Evolutionary conservation across 1,140 invertebrate species (phyloP).

Genomic region (Anastrepha obliqua): DNA sequence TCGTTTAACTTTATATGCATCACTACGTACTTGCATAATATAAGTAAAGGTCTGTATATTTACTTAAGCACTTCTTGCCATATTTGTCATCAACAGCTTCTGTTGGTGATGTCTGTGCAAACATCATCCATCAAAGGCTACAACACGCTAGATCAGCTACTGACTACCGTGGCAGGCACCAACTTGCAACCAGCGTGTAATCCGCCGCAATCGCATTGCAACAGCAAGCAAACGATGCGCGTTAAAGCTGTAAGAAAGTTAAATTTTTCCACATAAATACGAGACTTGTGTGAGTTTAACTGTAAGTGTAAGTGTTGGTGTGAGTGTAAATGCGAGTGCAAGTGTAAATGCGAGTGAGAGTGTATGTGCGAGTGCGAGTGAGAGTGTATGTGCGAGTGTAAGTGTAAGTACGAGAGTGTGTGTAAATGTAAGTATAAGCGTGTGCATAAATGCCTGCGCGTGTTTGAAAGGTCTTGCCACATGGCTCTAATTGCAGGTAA

Average conservation of each 20-base stretch:
- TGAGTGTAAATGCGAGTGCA: too few relatives aligned
- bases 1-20: not conserved
- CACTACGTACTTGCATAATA: too few relatives aligned
- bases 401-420: not conserved
- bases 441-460: not conserved
- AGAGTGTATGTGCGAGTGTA: not conserved
- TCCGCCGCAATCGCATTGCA: slow-evolving; percentile 13
- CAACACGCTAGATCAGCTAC: slow-evolving; percentile 4
- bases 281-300: not conserved
- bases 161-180: not conserved
- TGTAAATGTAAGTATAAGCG: not conserved
- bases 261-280: not conserved
- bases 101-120: not conserved
- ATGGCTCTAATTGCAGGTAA: slow-evolving; percentile 38
- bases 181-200: slow-evolving; percentile 25
- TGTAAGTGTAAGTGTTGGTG: not conserved
- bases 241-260: slow-evolving; percentile 5
- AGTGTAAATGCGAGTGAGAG: too few relatives aligned
- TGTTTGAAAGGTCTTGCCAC: not conserved
- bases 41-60: too few relatives aligned
- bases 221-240: not conserved
- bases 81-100: slow-evolving; percentile 3
- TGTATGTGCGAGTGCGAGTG: not conserved
- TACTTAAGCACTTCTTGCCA: slow-evolving; percentile 27
- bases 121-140: slow-evolving; percentile 39